phyloP scores from a whole-genome alignment of 2,113 vertebrate genomes.

The Chionomys nivalis region DNA sequence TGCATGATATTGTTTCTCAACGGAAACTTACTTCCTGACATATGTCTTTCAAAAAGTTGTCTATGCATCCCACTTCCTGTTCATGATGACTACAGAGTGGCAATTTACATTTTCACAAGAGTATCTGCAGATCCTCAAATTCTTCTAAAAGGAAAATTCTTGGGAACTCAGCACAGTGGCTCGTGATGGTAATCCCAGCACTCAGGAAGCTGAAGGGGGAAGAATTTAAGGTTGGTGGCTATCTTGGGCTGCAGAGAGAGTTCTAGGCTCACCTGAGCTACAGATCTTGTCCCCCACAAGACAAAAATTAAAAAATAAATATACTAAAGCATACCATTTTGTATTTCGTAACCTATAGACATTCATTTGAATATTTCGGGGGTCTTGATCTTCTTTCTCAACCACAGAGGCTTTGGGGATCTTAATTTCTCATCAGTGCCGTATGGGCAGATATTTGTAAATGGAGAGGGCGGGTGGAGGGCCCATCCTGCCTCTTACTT shows the following conservation, averaged over 20 bases:
- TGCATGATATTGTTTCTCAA: neutral
- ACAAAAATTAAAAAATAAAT: neutral
- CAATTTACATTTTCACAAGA: conserved; percentile 16
- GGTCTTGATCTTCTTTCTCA: neutral
- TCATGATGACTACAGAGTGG: neutral
- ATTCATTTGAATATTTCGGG: neutral
- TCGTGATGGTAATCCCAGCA: no score
- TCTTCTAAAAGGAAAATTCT: neutral
- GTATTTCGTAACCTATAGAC: neutral
- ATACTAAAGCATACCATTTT: neutral
- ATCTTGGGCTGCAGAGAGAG: neutral
- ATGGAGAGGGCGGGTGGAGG: neutral
- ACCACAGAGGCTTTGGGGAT: neutral
- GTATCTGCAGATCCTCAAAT: neutral
- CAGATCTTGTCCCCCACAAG: neutral
- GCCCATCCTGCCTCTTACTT: neutral
- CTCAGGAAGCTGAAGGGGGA: neutral
- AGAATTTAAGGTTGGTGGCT: no score
- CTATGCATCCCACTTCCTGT: neutral
- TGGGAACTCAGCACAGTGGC: neutral
- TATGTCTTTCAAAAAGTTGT: conserved; percentile 59
- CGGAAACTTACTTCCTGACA: conserved; percentile 39
- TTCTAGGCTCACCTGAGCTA: neutral
- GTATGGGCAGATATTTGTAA: neutral
- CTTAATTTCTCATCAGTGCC: neutral